These are phyloP conservation scores for Lathamus discolor DNA, from an alignment of 2,113 vertebrate species.

Conservation along the genomic window DNA sequence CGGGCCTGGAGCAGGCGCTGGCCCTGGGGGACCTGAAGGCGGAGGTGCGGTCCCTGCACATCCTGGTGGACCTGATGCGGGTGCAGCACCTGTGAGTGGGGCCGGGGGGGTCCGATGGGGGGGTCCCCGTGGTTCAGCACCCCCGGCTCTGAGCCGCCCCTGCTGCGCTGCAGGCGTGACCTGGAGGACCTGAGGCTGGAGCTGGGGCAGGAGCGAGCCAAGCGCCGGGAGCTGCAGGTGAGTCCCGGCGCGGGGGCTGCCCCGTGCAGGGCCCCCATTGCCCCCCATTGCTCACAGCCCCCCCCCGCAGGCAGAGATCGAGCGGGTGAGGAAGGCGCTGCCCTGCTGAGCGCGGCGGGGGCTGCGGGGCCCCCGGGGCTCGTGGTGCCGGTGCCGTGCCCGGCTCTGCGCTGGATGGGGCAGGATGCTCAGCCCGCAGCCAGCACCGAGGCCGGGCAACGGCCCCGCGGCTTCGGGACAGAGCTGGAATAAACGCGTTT, in stretches of 20 bases:
- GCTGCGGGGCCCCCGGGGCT: not conserved
- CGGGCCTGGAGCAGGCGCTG: not conserved
- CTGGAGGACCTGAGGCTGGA: constrained; percentile 51
- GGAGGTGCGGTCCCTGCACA: constrained; percentile 36
- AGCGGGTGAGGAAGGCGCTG: constrained; percentile 6
- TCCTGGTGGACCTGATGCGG: constrained; percentile 58
- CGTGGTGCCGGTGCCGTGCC: fast-evolving
- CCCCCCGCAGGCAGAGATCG: not conserved
- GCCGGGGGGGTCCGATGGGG: fast-evolving
- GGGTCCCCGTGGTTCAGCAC: not conserved
- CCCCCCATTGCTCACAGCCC: not conserved
- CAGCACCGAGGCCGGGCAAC: too few relatives aligned
- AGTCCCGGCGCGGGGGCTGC: not conserved
- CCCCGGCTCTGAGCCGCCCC: not conserved
- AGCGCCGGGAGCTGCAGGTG: constrained; percentile 52
- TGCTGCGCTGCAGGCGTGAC: not conserved
- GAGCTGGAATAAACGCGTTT: not conserved
- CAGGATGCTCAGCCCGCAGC: too few relatives aligned
- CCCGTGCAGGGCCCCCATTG: fast-evolving
- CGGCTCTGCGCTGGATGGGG: fast-evolving
- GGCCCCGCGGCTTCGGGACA: fast-evolving
- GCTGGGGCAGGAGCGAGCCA: constrained; percentile 25
- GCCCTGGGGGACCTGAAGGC: constrained; percentile 48
- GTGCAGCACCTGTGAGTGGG: constrained; percentile 58
- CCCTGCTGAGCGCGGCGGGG: fast-evolving